Base-by-base conservation (phyloP, 92 coral and sea anemone genomes). In the Scolanthus callimorphus region DNA sequence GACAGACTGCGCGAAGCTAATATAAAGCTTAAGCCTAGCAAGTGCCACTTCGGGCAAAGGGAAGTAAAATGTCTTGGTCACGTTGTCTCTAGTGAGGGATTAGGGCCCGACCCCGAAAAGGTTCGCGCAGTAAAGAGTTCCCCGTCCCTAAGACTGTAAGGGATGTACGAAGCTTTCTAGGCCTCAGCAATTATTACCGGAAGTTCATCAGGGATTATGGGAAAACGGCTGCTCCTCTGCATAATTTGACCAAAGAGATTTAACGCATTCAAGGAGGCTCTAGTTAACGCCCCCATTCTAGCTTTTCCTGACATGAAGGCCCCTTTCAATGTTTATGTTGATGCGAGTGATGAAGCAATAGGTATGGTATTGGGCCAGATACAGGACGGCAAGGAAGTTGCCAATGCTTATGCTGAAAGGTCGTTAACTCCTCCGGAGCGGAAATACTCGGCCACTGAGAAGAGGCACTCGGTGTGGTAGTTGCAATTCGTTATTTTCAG, bases 21-120 rank as follows among this genome's bases (percentile, higher is more conserved):
- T n/a, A n/a, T n/a, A n/a, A n/a, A n/a, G n/a, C n/a, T n/a, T n/a
- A n/a, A n/a, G n/a, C n/a, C n/a, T n/a, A n/a, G n/a, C n/a, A n/a
- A 34, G 15, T 34, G 9, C 15, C 43, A 34, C 9, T 85, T 79
- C 48, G 81, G 44, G 0, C 29, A 55, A 11, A 1, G 10, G 1
- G 15, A 80, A 22, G 80, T 85, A 3, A 21, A 54, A 3, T 86
- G n/a, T 44, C 24, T 86, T 9, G 85, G 95, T 10, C 95, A 70
- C 13, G 37, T 69, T 0, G 75, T 86, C 13, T 81, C 82, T 0
- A 22, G 47, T 0, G 19, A 70, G 0, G 95, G 88, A 0, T 57
- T 81, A 3, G 48, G 60, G 13, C 89, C 88, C 1, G 82, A 81
- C 25, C 72, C 70, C 6, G 67, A 57, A 11, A 85, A 80, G 41